Conservation (phyloP, 2,888 invertebrate genomes). For the Drosophila atroscutellata region DNA sequence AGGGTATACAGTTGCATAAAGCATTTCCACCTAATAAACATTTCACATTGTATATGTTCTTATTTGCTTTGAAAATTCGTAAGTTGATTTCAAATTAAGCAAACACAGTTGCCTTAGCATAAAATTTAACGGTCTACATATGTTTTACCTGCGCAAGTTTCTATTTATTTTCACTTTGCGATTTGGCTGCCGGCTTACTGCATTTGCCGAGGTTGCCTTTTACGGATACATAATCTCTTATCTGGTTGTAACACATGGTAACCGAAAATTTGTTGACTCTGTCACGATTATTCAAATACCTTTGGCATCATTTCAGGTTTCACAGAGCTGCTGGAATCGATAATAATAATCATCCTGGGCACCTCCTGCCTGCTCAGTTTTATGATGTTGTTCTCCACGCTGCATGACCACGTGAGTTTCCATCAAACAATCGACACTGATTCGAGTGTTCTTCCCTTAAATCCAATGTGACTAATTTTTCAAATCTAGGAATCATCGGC, state of each 20-base stretch:
- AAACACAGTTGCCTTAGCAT: slow-evolving; percentile 11
- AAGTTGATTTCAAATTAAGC: neutral
- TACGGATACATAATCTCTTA: slow-evolving; percentile 25
- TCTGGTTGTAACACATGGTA: slow-evolving; percentile 15
- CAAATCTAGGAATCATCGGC: slow-evolving; percentile 47
- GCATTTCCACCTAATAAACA: neutral
- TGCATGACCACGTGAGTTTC: slow-evolving; percentile 42
- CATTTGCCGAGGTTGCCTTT: slow-evolving; percentile 22
- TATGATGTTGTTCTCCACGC: slow-evolving; percentile 44
- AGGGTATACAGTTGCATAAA: neutral
- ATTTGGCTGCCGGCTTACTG: slow-evolving; percentile 38
- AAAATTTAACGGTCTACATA: slow-evolving; percentile 1
- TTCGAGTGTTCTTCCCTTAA: neutral
- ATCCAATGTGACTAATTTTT: too few species aligned
- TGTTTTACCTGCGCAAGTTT: slow-evolving; percentile 41
- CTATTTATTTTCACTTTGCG: slow-evolving; percentile 39
- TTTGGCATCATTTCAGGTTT: slow-evolving; percentile 28
- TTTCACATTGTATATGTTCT: neutral
- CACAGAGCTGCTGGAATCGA: slow-evolving; percentile 22
- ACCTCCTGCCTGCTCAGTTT: slow-evolving; percentile 32
- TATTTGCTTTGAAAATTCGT: neutral
- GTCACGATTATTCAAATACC: neutral
- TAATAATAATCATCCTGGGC: slow-evolving; percentile 29
- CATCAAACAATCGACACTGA: neutral
- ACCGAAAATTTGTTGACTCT: neutral